Evolutionary conservation across 2,797 vertebrate genomes (phyloP).

Genomic region (Tympanoctomys barrerae): DNA sequence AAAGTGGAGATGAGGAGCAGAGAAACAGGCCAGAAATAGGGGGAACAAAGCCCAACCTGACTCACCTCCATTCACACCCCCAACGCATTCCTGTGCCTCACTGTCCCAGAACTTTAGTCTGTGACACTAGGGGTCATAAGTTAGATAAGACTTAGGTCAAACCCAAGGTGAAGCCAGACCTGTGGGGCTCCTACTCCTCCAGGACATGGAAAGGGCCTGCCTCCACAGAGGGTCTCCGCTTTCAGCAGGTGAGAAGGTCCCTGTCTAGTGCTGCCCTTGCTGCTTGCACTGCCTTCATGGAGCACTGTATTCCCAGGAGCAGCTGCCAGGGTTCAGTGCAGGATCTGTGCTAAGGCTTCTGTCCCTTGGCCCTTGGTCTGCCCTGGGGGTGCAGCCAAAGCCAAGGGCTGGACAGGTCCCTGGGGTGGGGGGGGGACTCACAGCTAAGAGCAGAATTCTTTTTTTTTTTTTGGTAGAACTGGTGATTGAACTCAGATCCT

Average conservation of each 20-base stretch:
- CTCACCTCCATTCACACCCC: neutral
- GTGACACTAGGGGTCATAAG: neutral
- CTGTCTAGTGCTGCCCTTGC: neutral
- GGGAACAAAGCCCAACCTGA: neutral
- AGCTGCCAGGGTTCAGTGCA: neutral
- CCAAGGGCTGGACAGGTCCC: neutral
- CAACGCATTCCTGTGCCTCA: neutral
- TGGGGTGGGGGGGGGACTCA: neutral
- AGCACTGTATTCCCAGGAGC: neutral
- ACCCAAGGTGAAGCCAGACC: neutral
- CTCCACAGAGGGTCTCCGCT: neutral
- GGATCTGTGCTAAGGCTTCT: neutral
- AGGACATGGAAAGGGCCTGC: neutral
- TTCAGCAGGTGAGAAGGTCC: neutral
- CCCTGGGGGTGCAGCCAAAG: neutral
- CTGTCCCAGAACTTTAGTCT: neutral
- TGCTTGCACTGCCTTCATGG: neutral
- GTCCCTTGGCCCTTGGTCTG: neutral
- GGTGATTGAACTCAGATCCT: too few relatives aligned
- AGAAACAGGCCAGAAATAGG: neutral
- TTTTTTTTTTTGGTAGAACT: neutral
- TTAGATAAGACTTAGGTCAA: neutral
- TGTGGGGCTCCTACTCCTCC: neutral
- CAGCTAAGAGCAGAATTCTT: constrained; percentile 22
- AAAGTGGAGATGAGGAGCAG: neutral